phyloP scores from a whole-genome alignment of 1,140 invertebrate species.

The Ptiloglossa arizonensis region DNA sequence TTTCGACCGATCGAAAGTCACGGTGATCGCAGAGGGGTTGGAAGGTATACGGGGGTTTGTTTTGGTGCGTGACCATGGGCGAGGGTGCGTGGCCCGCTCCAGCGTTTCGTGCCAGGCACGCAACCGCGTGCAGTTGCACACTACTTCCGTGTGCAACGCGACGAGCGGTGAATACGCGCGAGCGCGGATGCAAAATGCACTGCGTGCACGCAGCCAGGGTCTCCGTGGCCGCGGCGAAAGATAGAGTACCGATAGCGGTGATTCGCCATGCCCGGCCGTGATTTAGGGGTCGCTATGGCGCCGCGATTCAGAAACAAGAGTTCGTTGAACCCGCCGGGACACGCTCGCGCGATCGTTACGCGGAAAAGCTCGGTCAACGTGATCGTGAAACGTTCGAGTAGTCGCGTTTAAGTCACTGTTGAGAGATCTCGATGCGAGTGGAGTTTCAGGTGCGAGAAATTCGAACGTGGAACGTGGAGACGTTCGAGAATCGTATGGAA shows the following conservation, averaged over 20 bases:
- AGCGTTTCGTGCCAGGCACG: conserved; percentile 63
- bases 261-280: conserved; percentile 59
- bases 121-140: conserved; percentile 56
- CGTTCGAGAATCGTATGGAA: no score
- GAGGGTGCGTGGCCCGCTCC: conserved; percentile 50
- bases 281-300: conserved; percentile 70
- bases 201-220: conserved; percentile 46
- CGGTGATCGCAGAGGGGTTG: background rate
- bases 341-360: conserved; percentile 27
- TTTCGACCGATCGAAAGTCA: conserved; percentile 18
- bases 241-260: conserved; percentile 67
- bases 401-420: no score
- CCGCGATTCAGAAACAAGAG: conserved; percentile 68
- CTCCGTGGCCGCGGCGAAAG: conserved; percentile 53
- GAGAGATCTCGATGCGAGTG: no score
- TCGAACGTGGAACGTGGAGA: no score
- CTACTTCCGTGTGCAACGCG: background rate
- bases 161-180: background rate
- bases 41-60: conserved; percentile 53
- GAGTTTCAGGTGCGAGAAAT: no score
- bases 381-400: no score
- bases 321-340: conserved; percentile 58
- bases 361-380: conserved; percentile 36
- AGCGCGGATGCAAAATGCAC: conserved; percentile 51
- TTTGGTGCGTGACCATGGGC: conserved; percentile 63